Percentiles rank a stretch among this genome's conserved stretches.
Evolutionary conservation across 2,888 invertebrate species (phyloP).

Genomic region (Brachynemurus nebulosus): DNA sequence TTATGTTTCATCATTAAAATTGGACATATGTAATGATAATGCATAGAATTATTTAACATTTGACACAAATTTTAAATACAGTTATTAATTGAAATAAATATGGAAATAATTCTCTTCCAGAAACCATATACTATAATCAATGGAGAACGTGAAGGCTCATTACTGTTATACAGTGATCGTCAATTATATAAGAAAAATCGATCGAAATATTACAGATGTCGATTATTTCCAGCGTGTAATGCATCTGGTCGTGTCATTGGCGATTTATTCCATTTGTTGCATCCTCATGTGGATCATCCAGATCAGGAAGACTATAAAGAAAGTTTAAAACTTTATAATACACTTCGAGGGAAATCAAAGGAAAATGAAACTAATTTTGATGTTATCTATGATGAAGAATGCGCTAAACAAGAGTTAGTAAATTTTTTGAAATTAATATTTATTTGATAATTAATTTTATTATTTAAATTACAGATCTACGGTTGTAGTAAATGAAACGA

Average conservation of each 20-base stretch:
- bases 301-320: constrained; percentile 6
- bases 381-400: constrained; percentile 1
- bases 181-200: constrained; percentile 7
- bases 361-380: constrained; percentile 1
- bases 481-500: constrained; percentile 1
- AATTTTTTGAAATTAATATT: background rate
- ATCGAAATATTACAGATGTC: constrained; percentile 6
- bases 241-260: constrained; percentile 1
- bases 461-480: background rate
- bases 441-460: background rate
- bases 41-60: too few relatives aligned
- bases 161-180: constrained; percentile 1
- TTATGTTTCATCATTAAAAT: too few relatives aligned
- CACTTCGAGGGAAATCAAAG: background rate
- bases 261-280: constrained; percentile 2
- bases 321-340: constrained; percentile 3
- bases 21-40: too few relatives aligned
- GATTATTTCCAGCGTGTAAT: constrained; percentile 4
- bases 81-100: too few relatives aligned
- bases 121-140: background rate
- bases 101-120: background rate
- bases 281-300: constrained; percentile 2
- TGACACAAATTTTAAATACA: too few relatives aligned
- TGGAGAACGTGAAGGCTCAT: constrained; percentile 1
- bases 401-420: constrained; percentile 3